Conservation (phyloP, 2,797 vertebrate genomes). For the Lutjanus campechanus region DNA sequence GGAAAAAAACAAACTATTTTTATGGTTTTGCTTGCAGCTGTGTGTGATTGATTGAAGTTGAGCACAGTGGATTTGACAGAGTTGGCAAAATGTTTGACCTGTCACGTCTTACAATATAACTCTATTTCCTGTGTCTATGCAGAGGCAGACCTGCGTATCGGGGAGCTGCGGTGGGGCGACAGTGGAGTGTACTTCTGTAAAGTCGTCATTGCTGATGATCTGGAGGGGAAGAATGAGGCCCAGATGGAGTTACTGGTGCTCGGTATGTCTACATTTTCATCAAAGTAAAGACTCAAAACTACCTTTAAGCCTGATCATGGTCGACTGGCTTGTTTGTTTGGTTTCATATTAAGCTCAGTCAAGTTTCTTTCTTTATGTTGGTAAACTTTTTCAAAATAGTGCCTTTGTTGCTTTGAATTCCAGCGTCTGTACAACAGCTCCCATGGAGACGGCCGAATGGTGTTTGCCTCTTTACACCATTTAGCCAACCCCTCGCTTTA, state of each 20-base stretch:
- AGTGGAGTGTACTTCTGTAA: slow-evolving; percentile 97
- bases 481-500: slow-evolving; percentile 55
- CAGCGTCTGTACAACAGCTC: slow-evolving; percentile 80
- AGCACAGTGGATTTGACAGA: too few species aligned
- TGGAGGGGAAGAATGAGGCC: slow-evolving; percentile 95
- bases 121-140: slow-evolving; percentile 48
- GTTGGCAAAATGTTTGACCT: background rate
- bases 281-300: background rate
- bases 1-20: too few species aligned
- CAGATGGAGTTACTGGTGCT: slow-evolving; percentile 94
- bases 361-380: background rate
- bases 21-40: too few species aligned
- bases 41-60: too few species aligned
- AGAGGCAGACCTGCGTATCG: slow-evolving; percentile 96
- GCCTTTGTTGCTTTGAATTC: slow-evolving; percentile 80
- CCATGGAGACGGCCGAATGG: slow-evolving; percentile 87
- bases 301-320: background rate
- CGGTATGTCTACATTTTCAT: slow-evolving; percentile 84
- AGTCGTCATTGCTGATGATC: slow-evolving; percentile 92
- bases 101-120: slow-evolving; percentile 28
- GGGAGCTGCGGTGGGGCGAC: slow-evolving; percentile 97
- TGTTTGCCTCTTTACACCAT: slow-evolving; percentile 85
- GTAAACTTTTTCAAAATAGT: slow-evolving; percentile 51
- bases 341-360: slow-evolving; percentile 10
- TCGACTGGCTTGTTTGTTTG: background rate